These are phyloP conservation scores for Romanomermis culicivorax DNA, from an alignment of 2,888 invertebrate species.

Conservation along the genomic window DNA sequence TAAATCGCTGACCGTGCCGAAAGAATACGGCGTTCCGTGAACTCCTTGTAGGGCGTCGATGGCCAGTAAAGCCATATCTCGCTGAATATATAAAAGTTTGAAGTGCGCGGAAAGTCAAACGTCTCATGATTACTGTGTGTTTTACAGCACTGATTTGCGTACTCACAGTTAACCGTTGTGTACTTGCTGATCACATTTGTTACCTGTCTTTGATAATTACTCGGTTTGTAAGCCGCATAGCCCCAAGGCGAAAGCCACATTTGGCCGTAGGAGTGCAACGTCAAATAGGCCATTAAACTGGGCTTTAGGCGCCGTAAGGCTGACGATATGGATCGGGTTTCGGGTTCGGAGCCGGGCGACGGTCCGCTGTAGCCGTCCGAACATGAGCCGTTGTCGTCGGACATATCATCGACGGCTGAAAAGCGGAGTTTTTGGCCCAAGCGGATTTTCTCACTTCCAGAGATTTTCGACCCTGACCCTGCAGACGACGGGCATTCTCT, in stretches of 20 bases:
- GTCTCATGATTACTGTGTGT: background rate
- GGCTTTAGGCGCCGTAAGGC: constrained; percentile 10
- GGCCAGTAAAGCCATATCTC: constrained; percentile 20
- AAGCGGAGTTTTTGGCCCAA: too few relatives aligned
- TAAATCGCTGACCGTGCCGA: constrained; percentile 23
- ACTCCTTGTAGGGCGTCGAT: constrained; percentile 21
- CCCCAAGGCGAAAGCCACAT: constrained; percentile 24
- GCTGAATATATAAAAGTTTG: too few relatives aligned
- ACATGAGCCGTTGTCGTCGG: background rate
- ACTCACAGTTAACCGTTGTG: background rate
- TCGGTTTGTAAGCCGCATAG: constrained; percentile 19
- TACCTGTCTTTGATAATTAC: constrained; percentile 19
- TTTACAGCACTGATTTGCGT: background rate
- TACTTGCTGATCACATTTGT: background rate
- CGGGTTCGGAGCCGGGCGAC: constrained; percentile 4
- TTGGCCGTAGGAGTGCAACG: constrained; percentile 25
- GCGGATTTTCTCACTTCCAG: too few relatives aligned
- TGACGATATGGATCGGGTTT: constrained; percentile 4
- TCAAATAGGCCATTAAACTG: constrained; percentile 21
- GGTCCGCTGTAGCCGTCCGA: background rate
- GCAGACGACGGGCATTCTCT: too few relatives aligned
- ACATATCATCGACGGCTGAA: background rate
- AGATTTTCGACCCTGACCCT: too few relatives aligned
- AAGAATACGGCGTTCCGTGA: constrained; percentile 20
- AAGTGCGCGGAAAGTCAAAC: too few relatives aligned